Evolutionary conservation across 2,888 invertebrate species (phyloP).

Genomic region (Campopleginae sp.): DNA sequence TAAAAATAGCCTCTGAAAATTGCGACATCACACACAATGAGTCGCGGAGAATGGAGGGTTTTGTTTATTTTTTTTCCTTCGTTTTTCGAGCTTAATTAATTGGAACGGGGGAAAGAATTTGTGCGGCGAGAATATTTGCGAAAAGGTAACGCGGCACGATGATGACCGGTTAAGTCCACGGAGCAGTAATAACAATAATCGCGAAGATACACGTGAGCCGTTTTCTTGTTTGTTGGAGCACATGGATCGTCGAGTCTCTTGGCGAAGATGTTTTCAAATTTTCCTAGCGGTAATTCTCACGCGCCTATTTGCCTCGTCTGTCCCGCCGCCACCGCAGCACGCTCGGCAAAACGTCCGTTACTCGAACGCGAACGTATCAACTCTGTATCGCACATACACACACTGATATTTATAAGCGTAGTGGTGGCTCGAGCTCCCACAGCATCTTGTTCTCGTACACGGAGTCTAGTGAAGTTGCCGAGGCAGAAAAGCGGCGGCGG

Average conservation of each 20-base stretch:
- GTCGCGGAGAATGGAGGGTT: background rate
- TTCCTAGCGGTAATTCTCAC: conserved; percentile 69
- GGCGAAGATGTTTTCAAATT: conserved; percentile 57
- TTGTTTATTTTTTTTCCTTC: background rate
- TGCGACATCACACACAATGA: background rate
- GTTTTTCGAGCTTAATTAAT: background rate
- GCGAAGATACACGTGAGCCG: background rate
- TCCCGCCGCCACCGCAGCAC: conserved; percentile 55
- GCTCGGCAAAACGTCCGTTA: conserved; percentile 66
- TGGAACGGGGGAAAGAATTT: background rate
- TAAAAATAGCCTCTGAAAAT: background rate
- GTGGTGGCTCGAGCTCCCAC: conserved; percentile 53
- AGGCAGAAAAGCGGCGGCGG: conserved; percentile 58
- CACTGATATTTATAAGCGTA: conserved; percentile 10
- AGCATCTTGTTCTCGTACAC: conserved; percentile 42
- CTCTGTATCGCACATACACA: conserved; percentile 31
- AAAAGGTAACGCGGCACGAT: background rate
- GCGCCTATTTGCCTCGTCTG: conserved; percentile 58
- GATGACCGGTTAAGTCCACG: conserved; percentile 25
- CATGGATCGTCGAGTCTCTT: conserved; percentile 2
- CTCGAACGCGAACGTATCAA: conserved; percentile 62
- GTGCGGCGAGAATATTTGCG: too few relatives aligned
- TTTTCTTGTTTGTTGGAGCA: conserved; percentile 30
- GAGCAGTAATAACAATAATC: background rate
- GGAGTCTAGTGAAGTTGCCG: conserved; percentile 43